These are phyloP conservation scores for Pangasius larnaudii DNA, from an alignment of 2,797 vertebrate genomes.

Conservation along the genomic window DNA sequence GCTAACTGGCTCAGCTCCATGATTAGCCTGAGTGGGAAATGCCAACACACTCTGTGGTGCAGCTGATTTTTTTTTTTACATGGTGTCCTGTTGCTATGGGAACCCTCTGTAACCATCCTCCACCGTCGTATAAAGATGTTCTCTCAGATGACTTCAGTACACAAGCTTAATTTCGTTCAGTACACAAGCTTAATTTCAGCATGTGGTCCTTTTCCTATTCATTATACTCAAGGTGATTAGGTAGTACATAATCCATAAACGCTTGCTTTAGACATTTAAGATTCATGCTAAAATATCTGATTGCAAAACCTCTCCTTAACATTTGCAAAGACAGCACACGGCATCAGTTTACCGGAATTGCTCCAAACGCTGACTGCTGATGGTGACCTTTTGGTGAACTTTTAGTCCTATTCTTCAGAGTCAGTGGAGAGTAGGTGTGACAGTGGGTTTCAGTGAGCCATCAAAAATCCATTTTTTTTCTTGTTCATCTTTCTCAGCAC, in stretches of 20 bases:
- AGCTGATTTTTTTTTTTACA: constrained; percentile 58
- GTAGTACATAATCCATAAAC: not conserved
- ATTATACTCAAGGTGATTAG: not conserved
- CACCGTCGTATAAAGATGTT: constrained; percentile 1
- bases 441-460: not conserved
- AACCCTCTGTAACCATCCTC: constrained; percentile 35
- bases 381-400: not conserved
- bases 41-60: constrained; percentile 57
- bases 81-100: constrained; percentile 59
- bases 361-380: not conserved
- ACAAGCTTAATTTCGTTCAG: not conserved
- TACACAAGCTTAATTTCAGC: not conserved
- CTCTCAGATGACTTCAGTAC: not conserved
- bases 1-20: constrained; percentile 19
- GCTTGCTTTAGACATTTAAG: not conserved
- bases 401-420: not conserved
- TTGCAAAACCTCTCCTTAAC: not conserved
- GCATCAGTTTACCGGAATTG: not conserved
- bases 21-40: constrained; percentile 35
- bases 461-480: not conserved
- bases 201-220: not conserved
- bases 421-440: not conserved
- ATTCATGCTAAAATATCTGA: not conserved
- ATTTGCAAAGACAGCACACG: not conserved
- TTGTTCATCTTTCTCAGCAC: not conserved